A percentile compares a stretch with the other conserved stretches of the same genome.
Evolutionary conservation across 1,140 invertebrate genomes (phyloP).

Genomic region (Cryptotermes secundus): DNA sequence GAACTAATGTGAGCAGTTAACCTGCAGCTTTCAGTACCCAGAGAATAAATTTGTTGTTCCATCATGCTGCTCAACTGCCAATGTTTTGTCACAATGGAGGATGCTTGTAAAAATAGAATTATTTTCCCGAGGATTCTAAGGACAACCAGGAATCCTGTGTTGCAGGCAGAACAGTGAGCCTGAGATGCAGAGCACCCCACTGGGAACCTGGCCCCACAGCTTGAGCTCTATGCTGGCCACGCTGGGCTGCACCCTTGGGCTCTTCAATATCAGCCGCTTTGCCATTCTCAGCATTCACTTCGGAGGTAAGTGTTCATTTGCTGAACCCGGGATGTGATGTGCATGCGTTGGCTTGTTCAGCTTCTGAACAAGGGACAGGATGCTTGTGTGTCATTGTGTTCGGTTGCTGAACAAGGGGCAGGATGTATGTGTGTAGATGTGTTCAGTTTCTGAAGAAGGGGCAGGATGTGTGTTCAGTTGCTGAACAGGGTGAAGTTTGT

Average conservation of each 20-base stretch:
- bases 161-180: neutral
- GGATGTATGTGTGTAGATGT: too few species aligned
- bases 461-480: too few species aligned
- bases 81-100: too few species aligned
- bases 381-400: neutral
- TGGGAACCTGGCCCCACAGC: slow-evolving; percentile 73
- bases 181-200: slow-evolving; percentile 43
- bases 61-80: too few species aligned
- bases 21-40: too few species aligned
- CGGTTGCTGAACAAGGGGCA: too few species aligned
- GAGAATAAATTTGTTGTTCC: too few species aligned
- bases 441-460: neutral
- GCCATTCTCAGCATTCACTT: slow-evolving; percentile 83
- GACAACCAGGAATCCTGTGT: neutral
- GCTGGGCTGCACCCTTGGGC: slow-evolving; percentile 79
- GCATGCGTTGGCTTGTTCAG: neutral
- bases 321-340: neutral
- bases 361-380: too few species aligned
- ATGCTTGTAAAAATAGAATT: too few species aligned
- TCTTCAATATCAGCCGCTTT: slow-evolving; percentile 88
- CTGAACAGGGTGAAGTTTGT: too few species aligned
- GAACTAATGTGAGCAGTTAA: too few species aligned
- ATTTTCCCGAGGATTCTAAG: too few species aligned
- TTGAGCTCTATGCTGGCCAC: slow-evolving; percentile 78
- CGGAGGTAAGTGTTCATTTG: slow-evolving; percentile 61